Evolutionary conservation across 2,113 vertebrate species (phyloP).

Genomic region (Eclectus roratus): DNA sequence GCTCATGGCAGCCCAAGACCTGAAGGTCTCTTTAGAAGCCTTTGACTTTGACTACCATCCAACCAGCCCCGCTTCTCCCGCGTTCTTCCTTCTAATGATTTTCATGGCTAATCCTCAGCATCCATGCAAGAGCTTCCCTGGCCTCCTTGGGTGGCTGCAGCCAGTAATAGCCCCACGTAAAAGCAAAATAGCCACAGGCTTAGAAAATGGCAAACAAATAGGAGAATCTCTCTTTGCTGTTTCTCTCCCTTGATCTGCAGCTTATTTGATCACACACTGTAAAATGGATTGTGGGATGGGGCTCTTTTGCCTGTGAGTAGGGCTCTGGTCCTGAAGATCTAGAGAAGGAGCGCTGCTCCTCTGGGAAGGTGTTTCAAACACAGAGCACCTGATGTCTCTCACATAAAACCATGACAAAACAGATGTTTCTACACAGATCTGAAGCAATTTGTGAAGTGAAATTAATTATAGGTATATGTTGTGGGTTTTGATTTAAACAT

Average conservation of each 20-base stretch:
- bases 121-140: neutral
- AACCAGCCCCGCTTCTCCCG: neutral
- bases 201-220: neutral
- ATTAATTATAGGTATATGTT: neutral
- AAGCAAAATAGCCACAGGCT: neutral
- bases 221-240: neutral
- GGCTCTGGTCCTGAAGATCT: neutral
- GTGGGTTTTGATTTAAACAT: neutral
- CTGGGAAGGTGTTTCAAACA: neutral
- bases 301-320: fast-evolving
- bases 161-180: neutral
- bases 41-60: neutral
- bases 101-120: neutral
- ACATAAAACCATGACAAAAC: neutral
- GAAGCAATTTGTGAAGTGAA: neutral
- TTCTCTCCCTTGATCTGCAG: neutral
- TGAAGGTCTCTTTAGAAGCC: neutral
- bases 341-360: neutral
- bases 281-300: fast-evolving
- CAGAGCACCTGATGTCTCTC: neutral
- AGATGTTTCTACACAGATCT: neutral
- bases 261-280: neutral
- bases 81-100: neutral
- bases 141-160: neutral
- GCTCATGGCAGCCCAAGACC: neutral